These are phyloP conservation scores for Vombatus ursinus DNA, from an alignment of 2,113 vertebrate species.

Conservation along the genomic window DNA sequence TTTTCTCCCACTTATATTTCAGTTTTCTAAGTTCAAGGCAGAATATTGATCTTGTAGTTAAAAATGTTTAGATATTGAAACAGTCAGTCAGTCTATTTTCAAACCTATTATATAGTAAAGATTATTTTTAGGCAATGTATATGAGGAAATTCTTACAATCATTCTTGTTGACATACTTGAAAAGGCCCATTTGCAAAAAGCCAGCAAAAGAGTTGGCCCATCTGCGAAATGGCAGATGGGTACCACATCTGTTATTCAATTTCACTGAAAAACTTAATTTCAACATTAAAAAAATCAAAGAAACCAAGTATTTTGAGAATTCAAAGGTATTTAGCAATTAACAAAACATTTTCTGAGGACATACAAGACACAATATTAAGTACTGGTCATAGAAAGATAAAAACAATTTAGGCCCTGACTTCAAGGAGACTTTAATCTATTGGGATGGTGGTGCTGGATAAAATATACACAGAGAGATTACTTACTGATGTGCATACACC, in stretches of 20 bases:
- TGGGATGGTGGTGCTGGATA: not conserved
- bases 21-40: not conserved
- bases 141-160: slow-evolving; percentile 20
- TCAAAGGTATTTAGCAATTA: not conserved
- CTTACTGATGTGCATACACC: not conserved
- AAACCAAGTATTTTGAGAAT: not conserved
- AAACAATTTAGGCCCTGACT: not conserved
- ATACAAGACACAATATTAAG: not conserved
- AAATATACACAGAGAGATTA: not conserved
- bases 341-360: not conserved
- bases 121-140: not conserved
- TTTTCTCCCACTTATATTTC: not conserved
- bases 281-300: not conserved
- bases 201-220: not conserved
- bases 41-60: not conserved
- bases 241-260: not conserved
- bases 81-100: not conserved
- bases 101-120: not conserved
- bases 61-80: slow-evolving; percentile 23
- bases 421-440: not conserved
- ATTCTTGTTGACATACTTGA: not conserved
- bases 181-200: not conserved
- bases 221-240: slow-evolving; percentile 16
- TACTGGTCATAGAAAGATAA: not conserved
- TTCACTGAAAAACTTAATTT: not conserved